Evolutionary conservation across 2,113 vertebrate species (phyloP).

Genomic region (Eulemur macaco): DNA sequence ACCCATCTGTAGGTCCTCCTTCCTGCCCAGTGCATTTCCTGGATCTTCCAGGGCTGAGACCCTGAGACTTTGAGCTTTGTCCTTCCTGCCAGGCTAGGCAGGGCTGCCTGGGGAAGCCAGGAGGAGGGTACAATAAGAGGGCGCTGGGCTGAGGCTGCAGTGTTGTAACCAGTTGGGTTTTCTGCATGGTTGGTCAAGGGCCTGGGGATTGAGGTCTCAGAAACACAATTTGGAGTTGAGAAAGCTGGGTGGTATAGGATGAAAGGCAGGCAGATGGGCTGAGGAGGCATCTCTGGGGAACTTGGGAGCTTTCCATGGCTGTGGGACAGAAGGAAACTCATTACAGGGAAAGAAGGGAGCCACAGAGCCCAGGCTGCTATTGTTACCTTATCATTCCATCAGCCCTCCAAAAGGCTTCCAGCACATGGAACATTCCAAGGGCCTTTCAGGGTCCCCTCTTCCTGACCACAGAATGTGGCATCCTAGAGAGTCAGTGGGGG

Average conservation of each 20-base stretch:
- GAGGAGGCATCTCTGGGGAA: conserved; percentile 45
- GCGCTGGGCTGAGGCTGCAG: background rate
- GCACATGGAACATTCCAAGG: conserved; percentile 41
- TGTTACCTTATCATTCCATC: conserved; percentile 70
- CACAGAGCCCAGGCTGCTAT: conserved; percentile 22
- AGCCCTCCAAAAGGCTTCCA: conserved; percentile 32
- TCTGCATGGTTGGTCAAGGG: conserved; percentile 51
- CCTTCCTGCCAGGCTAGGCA: background rate
- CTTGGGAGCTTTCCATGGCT: conserved; percentile 65
- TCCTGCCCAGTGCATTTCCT: background rate
- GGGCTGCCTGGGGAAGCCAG: background rate
- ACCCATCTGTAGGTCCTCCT: background rate
- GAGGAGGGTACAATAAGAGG: background rate
- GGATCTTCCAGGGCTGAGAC: background rate
- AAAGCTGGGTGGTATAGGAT: conserved; percentile 62
- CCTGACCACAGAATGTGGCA: conserved; percentile 35
- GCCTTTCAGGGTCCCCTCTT: conserved; percentile 1
- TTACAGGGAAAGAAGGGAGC: conserved; percentile 54
- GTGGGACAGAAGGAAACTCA: conserved; percentile 52
- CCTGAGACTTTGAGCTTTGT: background rate
- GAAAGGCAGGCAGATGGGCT: conserved; percentile 60
- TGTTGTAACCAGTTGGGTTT: conserved; percentile 61
- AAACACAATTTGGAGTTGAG: conserved; percentile 72
- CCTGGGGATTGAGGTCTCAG: conserved; percentile 40
- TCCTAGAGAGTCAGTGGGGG: background rate